A percentile compares a stretch with the other conserved stretches of the same genome.
Conservation (phyloP, 2,113 vertebrate genomes). For the Percopsis transmontana region DNA sequence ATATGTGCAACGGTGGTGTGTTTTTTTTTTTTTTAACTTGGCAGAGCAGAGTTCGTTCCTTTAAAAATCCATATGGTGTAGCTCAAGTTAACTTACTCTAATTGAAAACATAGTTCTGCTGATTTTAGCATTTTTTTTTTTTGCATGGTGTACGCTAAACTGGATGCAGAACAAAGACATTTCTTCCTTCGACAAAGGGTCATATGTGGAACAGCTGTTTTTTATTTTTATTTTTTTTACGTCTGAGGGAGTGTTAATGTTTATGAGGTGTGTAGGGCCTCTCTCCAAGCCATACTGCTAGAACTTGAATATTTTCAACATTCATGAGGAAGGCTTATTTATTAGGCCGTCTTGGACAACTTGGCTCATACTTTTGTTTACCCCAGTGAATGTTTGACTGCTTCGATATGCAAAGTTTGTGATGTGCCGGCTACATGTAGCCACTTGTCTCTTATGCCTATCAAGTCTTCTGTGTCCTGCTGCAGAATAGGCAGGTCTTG, state of each 20-base stretch:
- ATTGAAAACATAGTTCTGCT: slow-evolving; percentile 1
- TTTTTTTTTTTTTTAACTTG: slow-evolving; percentile 3
- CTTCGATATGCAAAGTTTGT: too few relatives aligned
- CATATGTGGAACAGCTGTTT: not conserved
- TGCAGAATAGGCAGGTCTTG: too few relatives aligned
- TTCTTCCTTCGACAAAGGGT: slow-evolving; percentile 1
- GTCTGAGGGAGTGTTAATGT: not conserved
- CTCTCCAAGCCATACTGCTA: not conserved
- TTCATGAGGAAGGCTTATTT: slow-evolving; percentile 38
- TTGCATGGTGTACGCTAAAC: not conserved
- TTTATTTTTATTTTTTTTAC: not conserved
- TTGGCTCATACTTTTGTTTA: slow-evolving; percentile 46
- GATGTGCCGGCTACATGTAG: too few relatives aligned
- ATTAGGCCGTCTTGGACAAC: slow-evolving; percentile 27
- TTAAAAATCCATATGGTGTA: not conserved
- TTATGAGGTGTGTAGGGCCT: not conserved
- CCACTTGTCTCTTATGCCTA: too few relatives aligned
- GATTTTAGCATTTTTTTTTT: too few relatives aligned
- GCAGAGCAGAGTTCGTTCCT: not conserved
- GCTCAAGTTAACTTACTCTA: not conserved
- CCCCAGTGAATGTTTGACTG: slow-evolving; percentile 5
- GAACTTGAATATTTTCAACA: slow-evolving; percentile 10
- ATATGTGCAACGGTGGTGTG: not conserved
- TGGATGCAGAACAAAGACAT: not conserved
- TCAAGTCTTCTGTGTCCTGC: too few relatives aligned